Evolutionary conservation across 1,140 invertebrate genomes (phyloP), one percentile per base, ranked within the genome.

Genomic region (Lepidotrigona ventralis): DNA sequence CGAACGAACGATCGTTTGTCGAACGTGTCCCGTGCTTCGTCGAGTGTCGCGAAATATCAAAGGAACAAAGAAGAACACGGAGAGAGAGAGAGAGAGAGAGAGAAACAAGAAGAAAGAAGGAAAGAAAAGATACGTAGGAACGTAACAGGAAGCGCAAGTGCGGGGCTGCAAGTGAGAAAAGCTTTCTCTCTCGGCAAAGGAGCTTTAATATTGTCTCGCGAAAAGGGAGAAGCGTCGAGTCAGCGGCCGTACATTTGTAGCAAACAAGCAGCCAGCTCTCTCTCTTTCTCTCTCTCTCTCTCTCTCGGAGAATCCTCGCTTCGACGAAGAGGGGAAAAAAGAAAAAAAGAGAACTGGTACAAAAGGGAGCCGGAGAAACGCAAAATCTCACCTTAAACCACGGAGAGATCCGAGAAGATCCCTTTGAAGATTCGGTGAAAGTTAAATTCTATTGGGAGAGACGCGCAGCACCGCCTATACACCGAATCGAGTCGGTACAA

Each of bases 331-430:
- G 72, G 72, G 82, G 69, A 77, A 60, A 17, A 23, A 14, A 23
- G 9, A 68, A 33, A 1, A 69, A 23, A 1, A 19, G 8, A 21
- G 9, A 33, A 29, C 74, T 14, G 33, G 5, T n/a, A 75, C 60
- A 79, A 74, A 70, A 60, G 70, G 53, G n/a, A 75, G 17, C 1
- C 64, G 76, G 74, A 23, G 69, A 81, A 81, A 88, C 56, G 85
- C 71, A 53, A 82, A 88, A 88, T 89, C 81, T 86, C 88, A 84
- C 84, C 87, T 86, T 88, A 86, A 88, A 88, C 84, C 88, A 86
- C 73, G 19, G 63, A 69, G 76, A 86, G 78, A 87, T 83, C 54
- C 73, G 66, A 39, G 33, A 60, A 39, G 33, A 60, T 73, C 68
- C 76, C 87, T 89, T 89, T 88, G 87, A 89, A 86, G 84, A 79